These are phyloP conservation scores for Aramus guarauna DNA, from an alignment of 2,113 vertebrate species.

Conservation along the genomic window DNA sequence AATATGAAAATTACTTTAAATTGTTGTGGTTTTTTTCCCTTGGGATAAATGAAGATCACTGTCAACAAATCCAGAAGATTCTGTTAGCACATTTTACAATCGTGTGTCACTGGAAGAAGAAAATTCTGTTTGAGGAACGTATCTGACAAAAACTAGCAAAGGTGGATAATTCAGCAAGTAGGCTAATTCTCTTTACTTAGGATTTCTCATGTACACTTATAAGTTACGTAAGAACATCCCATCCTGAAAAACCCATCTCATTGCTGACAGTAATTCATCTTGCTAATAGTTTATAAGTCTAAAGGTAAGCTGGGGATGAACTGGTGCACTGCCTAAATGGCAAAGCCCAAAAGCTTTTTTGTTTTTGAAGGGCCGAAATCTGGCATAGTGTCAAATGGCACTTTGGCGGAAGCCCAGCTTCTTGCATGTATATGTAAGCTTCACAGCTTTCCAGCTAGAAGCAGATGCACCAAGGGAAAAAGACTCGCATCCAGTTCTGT, in stretches of 20 bases:
- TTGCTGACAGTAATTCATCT: neutral
- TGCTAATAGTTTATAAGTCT: neutral
- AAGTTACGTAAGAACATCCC: neutral
- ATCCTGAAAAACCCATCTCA: neutral
- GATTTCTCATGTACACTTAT: neutral
- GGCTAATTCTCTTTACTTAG: neutral
- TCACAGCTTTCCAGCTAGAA: neutral
- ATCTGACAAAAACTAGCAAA: neutral
- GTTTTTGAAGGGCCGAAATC: neutral
- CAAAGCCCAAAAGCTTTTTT: neutral
- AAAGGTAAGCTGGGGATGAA: neutral
- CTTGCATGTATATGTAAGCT: neutral
- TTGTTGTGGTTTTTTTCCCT: neutral
- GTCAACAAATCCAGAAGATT: neutral
- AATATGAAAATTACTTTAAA: constrained; percentile 2
- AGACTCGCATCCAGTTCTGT: neutral
- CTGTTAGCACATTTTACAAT: neutral
- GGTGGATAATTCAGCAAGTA: neutral
- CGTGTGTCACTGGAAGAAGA: neutral
- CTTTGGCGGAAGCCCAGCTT: neutral
- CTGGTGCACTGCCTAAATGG: neutral
- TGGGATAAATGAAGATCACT: neutral
- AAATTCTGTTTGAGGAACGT: neutral
- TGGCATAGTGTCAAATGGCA: neutral
- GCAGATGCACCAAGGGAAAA: neutral